Conservation (phyloP, 2,888 invertebrate species). For the Agrochola lota region DNA sequence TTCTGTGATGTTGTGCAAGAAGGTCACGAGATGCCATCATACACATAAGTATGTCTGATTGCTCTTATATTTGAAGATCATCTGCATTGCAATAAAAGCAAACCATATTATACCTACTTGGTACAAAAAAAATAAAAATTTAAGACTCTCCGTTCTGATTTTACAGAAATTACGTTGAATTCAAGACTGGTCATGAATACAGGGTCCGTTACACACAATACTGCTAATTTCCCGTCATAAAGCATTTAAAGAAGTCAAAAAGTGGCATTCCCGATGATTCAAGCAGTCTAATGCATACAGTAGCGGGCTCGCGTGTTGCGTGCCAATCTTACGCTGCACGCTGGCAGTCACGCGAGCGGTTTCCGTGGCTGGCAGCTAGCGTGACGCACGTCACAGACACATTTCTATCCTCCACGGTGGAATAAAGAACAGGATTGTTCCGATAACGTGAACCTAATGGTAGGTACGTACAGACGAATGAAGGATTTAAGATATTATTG, state of each 20-base stretch:
- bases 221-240: slow-evolving; percentile 1
- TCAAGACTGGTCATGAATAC: slow-evolving; percentile 1
- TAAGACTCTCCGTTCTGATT: background rate
- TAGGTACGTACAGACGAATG: slow-evolving; percentile 42
- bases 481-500: slow-evolving; percentile 7
- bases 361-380: slow-evolving; percentile 68
- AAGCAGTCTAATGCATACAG: slow-evolving; percentile 50
- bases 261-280: slow-evolving; percentile 63
- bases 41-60: slow-evolving; percentile 1
- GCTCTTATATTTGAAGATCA: slow-evolving; percentile 1
- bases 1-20: slow-evolving; percentile 31
- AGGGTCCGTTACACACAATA: slow-evolving; percentile 3
- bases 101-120: too few relatives aligned
- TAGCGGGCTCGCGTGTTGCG: slow-evolving; percentile 62
- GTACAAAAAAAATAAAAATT: background rate
- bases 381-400: slow-evolving; percentile 79
- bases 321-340: slow-evolving; percentile 57
- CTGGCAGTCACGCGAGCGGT: slow-evolving; percentile 65
- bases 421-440: slow-evolving; percentile 65
- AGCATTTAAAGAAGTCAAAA: slow-evolving; percentile 22
- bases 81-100: slow-evolving; percentile 2
- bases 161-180: background rate
- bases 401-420: slow-evolving; percentile 72
- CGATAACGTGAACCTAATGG: slow-evolving; percentile 62
- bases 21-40: slow-evolving; percentile 18